These are phyloP conservation scores for Neotoxoptera formosana DNA, from an alignment of 1,140 invertebrate genomes.

Conservation along the genomic window DNA sequence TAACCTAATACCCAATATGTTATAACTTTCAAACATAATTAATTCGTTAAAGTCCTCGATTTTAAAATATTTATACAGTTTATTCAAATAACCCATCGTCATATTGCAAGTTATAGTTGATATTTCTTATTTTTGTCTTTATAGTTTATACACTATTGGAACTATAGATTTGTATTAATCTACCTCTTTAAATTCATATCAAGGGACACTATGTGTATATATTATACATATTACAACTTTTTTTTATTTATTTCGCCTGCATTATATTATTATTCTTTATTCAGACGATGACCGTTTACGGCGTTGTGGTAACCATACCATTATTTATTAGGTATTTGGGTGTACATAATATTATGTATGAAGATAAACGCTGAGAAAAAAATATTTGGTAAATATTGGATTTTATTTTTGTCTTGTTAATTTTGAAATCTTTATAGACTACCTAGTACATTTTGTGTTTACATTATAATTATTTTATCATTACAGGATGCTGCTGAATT, in stretches of 20 bases:
- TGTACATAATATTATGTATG: not conserved
- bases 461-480: conserved; percentile 39
- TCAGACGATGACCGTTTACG: not conserved
- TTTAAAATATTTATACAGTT: not conserved
- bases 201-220: not conserved
- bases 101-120: too few species aligned
- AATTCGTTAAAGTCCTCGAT: not conserved
- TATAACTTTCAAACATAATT: not conserved
- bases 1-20: not conserved
- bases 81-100: too few species aligned
- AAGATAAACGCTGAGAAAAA: not conserved
- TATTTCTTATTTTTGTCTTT: too few species aligned
- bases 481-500: not conserved
- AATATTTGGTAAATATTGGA: conserved; percentile 21
- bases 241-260: not conserved
- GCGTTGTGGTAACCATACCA: not conserved
- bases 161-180: too few species aligned
- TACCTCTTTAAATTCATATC: not conserved
- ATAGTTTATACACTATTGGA: too few species aligned
- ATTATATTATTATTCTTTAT: not conserved
- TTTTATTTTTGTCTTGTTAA: not conserved
- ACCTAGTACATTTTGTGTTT: conserved; percentile 2
- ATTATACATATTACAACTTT: not conserved
- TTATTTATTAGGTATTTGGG: not conserved
- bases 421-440: not conserved